These are phyloP conservation scores for Doryteuthis pealeii DNA, from an alignment of 1,140 invertebrate genomes.

Conservation along the genomic window DNA sequence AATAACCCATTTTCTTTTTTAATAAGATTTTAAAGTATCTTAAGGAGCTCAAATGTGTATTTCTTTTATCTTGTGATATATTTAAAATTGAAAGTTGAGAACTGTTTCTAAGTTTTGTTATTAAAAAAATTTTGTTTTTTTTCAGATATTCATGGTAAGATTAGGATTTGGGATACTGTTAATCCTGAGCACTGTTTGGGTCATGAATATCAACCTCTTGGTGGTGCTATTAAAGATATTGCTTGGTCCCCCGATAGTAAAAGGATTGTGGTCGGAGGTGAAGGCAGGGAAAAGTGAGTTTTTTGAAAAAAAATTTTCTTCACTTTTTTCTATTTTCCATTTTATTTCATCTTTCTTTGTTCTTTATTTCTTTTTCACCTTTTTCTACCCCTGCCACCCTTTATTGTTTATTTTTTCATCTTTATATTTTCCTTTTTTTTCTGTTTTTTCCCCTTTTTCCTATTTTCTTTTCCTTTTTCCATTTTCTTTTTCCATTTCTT, in stretches of 20 bases:
- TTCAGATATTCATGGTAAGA: constrained; percentile 89
- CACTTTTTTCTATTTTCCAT: background rate
- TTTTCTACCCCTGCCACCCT: background rate
- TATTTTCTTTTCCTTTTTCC: no score
- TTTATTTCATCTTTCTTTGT: background rate
- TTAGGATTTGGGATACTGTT: constrained; percentile 98
- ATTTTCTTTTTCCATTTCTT: no score
- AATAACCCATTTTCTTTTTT: no score
- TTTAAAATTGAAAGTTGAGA: no score
- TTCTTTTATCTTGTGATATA: no score
- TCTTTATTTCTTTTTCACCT: constrained; percentile 7
- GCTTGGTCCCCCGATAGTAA: constrained; percentile 96
- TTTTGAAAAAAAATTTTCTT: background rate
- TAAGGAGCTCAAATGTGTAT: no score
- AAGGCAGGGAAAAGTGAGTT: constrained; percentile 85
- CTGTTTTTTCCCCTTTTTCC: no score
- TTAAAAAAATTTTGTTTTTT: no score
- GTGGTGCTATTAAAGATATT: constrained; percentile 93
- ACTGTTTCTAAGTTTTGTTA: no score
- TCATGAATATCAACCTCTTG: constrained; percentile 95
- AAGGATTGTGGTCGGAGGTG: constrained; percentile 93
- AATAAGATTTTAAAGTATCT: no score
- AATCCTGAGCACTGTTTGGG: constrained; percentile 98
- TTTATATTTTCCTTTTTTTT: no score
- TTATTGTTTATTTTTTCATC: no score